Evolutionary conservation across 2,113 vertebrate genomes (phyloP), one percentile per base, ranked within the genome.

Genomic region (Setophaga coronata): DNA sequence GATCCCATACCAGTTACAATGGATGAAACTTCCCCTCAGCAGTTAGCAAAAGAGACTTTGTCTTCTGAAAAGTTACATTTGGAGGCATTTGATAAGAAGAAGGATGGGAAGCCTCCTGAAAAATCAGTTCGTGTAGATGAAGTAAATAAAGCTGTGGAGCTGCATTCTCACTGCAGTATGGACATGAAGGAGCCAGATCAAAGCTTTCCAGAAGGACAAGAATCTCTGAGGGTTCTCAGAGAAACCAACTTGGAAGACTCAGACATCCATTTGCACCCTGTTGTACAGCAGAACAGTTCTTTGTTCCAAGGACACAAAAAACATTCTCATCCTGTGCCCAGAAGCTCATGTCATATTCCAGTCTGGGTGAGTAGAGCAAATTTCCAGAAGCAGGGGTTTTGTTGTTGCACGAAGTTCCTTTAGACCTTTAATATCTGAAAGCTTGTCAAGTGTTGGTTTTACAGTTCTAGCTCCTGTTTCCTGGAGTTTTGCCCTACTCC

Each of bases 301-400:
- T 23, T 48, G 31, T 47, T 58, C 64, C 85, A 86, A 24, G 69
- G 33, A 4, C 24, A 18, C 29, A 88, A 77, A 43, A 83, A 61
- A 23, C 28, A 19, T 18, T 58, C 60, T 24, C 6, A 18, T 53
- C 57, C 94, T 67, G 71, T 83, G 38, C 54, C 79, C 38, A 74
- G 87, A 38, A 90, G 67, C 45, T 96, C 93, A 2, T 71, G 62
- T 90, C n/a, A 2, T 72, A 18, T 97, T 87, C 97, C 98, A 61
- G 31, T 98, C 23, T 98, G 98, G 98, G 98, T 98, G 85, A 97
- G 98, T 64, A 58, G 53, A 85, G 42, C 47, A 33, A 18, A 50
- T 43, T 64, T 62, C 57, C 53, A 53, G 17, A 92, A 69, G 58
- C 19, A 57, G 28, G 7, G 5, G 17, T 21, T 72, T 31, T 73